Base-by-base conservation (phyloP, 2,113 vertebrate genomes). In the Limnothrissa miodon region DNA sequence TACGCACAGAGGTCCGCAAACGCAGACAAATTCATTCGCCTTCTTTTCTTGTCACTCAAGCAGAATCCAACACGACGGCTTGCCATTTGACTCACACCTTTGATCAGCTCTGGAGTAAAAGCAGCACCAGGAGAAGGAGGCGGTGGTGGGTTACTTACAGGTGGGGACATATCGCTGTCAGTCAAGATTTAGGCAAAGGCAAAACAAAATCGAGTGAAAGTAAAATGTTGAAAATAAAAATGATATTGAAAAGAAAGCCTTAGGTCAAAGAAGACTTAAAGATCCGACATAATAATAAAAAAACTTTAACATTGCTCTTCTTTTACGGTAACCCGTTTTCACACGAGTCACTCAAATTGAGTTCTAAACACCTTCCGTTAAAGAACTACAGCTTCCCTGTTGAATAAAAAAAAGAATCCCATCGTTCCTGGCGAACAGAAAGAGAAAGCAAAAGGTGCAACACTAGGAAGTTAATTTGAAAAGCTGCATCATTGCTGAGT, bases 1-100 rank as follows among this genome's bases (percentile, higher is more conserved):
- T 92, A 95, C 94, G 90, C 92, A 89, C 94, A 95, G 39, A 94
- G 90, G 15, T 88, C 90, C 1, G 89, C 85, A 79, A 95, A 94
- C 0, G 90, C 87, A 36, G 89, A 86, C 80, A 95, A 88, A 74
- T 95, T 94, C 80, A 95, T 91, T 84, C 90, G 91, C 85, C 86
- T 86, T 59, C 90, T 92, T 80, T 95, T 95, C 87, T 94, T 95
- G 0, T 92, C 90, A 82, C 92, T 95, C 80, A 95, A 90, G 25
- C 90, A 94, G 87, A 94, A 93, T 9, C 94, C 94, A 2, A 95
- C 92, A n/a, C 91, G 87, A 59, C 90, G 89, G 36, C 87, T 83
- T n/a, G 91, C 90, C 94, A 94, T 94, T 36, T 21, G 79, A 7
- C 29, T 48, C 59, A 42, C 46, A 48, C 9, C 15, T 33, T 36